These are phyloP conservation scores for Phaenicophaeus curvirostris DNA, from an alignment of 2,797 vertebrate genomes.

Conservation along the genomic window DNA sequence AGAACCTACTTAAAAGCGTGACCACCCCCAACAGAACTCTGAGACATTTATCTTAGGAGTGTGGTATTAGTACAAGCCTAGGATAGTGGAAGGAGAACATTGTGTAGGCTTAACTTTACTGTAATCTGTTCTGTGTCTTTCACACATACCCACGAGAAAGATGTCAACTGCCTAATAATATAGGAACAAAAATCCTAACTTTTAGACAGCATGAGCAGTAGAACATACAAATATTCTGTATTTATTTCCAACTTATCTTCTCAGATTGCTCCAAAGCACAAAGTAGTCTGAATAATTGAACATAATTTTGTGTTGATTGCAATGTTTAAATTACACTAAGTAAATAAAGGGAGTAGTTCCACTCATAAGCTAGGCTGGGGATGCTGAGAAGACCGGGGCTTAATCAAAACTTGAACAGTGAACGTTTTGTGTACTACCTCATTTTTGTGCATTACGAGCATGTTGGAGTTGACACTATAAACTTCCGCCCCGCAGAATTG, in stretches of 20 bases:
- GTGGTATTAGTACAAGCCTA: slow-evolving; percentile 52
- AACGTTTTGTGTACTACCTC: slow-evolving; percentile 78
- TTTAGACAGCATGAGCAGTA: background rate
- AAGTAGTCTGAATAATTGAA: slow-evolving; percentile 37
- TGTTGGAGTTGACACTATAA: slow-evolving; percentile 53
- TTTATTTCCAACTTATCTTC: slow-evolving; percentile 51
- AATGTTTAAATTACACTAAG: background rate
- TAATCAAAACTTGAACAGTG: slow-evolving; percentile 74
- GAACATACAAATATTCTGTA: background rate
- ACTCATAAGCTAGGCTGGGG: slow-evolving; percentile 37
- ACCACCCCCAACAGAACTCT: slow-evolving; percentile 58
- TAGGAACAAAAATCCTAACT: background rate
- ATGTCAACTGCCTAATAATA: slow-evolving; percentile 17
- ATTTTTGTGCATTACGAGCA: slow-evolving; percentile 72
- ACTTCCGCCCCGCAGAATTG: slow-evolving; percentile 42
- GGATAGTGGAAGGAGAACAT: slow-evolving; percentile 25
- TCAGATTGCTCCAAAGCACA: slow-evolving; percentile 66
- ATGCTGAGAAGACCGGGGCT: slow-evolving; percentile 60
- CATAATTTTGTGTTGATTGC: slow-evolving; percentile 14
- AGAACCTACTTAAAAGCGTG: slow-evolving; percentile 4
- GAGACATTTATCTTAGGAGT: slow-evolving; percentile 62
- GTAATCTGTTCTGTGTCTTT: slow-evolving; percentile 42
- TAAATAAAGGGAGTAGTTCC: slow-evolving; percentile 46
- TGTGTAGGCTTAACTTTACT: slow-evolving; percentile 23
- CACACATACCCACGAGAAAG: background rate